phyloP scores from a whole-genome alignment of 53 echinoderm and acorn worm genomes.

The Zoroaster sp. region DNA sequence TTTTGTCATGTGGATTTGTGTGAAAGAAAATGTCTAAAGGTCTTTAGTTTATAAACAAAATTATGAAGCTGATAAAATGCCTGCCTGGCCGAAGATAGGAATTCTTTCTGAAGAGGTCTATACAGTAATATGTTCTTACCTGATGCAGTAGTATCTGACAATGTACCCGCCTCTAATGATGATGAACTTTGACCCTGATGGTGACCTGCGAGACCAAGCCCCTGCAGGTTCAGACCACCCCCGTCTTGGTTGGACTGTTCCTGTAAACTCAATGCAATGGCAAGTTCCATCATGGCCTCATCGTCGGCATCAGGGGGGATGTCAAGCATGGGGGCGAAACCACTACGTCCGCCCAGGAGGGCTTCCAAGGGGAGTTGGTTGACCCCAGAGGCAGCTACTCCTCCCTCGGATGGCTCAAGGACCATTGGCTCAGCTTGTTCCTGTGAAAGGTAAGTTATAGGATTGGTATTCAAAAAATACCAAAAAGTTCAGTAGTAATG shows the following conservation, averaged over 20 bases:
- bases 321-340: conserved; percentile 96
- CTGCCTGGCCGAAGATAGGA: too few species aligned
- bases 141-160: conserved; percentile 96
- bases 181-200: conserved; percentile 91
- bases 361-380: conserved; percentile 86
- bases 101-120: too few species aligned
- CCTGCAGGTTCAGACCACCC: conserved; percentile 67
- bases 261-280: conserved; percentile 87
- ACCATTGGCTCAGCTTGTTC: conserved; percentile 90
- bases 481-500: too few species aligned
- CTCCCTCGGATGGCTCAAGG: conserved; percentile 73
- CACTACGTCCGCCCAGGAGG: conserved; percentile 81
- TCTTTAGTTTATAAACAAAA: too few species aligned
- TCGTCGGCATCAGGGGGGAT: conserved; percentile 97
- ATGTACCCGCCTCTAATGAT: conserved; percentile 88
- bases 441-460: conserved; percentile 23
- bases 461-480: too few species aligned
- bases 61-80: too few species aligned
- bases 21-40: too few species aligned
- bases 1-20: too few species aligned
- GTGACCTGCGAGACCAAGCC: conserved; percentile 57
- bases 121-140: too few species aligned
- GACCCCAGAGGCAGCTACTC: conserved; percentile 54
- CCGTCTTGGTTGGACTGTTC: conserved; percentile 75
- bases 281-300: conserved; percentile 97